A percentile compares a stretch with the other conserved stretches of the same genome.
Evolutionary conservation across 1,140 invertebrate genomes (phyloP).

Genomic region (Diorhabda sublineata): DNA sequence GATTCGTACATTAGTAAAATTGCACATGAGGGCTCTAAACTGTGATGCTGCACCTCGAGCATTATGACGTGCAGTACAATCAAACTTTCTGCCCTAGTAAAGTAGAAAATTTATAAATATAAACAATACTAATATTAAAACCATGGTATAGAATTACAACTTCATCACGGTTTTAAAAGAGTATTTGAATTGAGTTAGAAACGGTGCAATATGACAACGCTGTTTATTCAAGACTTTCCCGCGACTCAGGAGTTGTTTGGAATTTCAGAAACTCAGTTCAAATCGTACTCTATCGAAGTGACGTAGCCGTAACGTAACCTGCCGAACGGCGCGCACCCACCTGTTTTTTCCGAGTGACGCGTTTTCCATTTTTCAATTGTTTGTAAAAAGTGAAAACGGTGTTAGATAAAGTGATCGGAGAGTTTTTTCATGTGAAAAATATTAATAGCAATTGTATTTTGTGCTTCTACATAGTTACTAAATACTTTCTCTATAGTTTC

Average conservation of each 20-base stretch:
- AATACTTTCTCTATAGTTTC: not conserved
- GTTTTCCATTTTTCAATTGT: not conserved
- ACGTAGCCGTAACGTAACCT: no score
- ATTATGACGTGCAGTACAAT: no score
- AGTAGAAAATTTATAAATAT: no score
- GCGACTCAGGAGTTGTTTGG: not conserved
- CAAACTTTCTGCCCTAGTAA: no score
- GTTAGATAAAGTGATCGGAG: not conserved
- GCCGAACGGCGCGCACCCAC: not conserved
- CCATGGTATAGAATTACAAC: no score
- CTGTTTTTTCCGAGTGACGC: slow-evolving; percentile 1
- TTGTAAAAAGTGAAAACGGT: not conserved
- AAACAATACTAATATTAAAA: no score
- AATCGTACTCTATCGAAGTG: not conserved
- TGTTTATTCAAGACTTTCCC: not conserved
- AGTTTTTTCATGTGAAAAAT: not conserved
- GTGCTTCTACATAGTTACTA: not conserved
- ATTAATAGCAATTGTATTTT: not conserved
- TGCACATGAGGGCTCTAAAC: no score
- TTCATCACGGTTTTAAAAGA: no score
- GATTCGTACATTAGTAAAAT: no score
- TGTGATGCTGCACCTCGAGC: no score
- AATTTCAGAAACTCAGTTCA: slow-evolving; percentile 2
- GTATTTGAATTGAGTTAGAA: no score
- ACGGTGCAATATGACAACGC: not conserved